Base-by-base conservation (phyloP, 2,797 vertebrate species). In the Sciaenops ocellatus region DNA sequence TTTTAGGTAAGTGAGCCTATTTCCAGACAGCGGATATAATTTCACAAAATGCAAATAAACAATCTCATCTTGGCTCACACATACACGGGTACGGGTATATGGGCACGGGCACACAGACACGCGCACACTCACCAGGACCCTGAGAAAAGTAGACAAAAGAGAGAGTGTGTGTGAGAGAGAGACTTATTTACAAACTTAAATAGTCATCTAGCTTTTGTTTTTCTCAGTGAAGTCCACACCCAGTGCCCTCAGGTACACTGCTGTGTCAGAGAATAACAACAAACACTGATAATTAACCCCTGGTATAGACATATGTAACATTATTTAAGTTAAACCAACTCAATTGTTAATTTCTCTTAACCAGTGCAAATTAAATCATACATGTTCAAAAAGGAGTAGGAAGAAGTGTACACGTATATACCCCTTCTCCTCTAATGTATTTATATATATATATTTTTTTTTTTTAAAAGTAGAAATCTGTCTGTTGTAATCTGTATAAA, bases 101-200 rank as follows among this genome's bases (percentile, higher is more conserved):
- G 26, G 26, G 38, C 56, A 41, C 52, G 64, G 28, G 47, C 69
- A 62, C 55, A 50, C 47, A 61, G 2, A 38, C 28, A 42, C 12
- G 3, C 15, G 16, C 61, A 38, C 54, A 26, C 38, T 9, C 66
- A 41, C 10, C 17, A n/a, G 41, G 8, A 18, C 44, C 13, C 18
- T 26, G 26, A 7, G 20, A n/a, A 56, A 22, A 64, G 3, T 15
- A 12, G 6, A 56, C 28, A 46, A 26, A 63, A 24, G 52, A 11
- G 72, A 59, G 26, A 26, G 26, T 26, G 26, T 70, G 44, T 50
- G 20, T 55, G 55, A 60, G 38, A 3, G 3, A 10, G 12, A 34
- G 52, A 3, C 59, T 82, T 85, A 90, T 90, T 90, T 89, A 89
- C 87, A 89, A 85, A 89, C 73, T 76, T 90, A 78, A 87, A 90